Base-by-base conservation (phyloP, 2,888 invertebrate genomes). In the Ectemnius continuus region DNA sequence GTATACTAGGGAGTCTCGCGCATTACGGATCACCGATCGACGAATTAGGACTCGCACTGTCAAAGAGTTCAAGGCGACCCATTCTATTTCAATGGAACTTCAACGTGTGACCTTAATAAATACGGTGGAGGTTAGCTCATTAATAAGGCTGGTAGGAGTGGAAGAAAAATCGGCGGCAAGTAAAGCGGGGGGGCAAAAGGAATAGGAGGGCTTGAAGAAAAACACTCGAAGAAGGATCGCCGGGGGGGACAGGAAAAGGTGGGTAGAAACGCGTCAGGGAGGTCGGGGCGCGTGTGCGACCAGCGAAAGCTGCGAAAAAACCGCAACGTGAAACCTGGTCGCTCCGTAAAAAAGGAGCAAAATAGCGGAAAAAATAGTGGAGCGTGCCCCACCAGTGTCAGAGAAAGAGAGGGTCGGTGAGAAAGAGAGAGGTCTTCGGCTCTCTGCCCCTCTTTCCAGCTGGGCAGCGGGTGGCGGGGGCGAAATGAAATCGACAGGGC, bases 401-500 rank as follows among this genome's bases (percentile, higher is more conserved):
- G 52, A n/a, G 13, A 52, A 13, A 52, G 52, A 14, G 52, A 16
- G 52, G n/a, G 52, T 62, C 61, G 78, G 76, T 61, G 47, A 52
- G 36, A 36, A 11, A 36, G 36, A 36, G 36, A 36, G 36, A 36
- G 36, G 36, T 36, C 36, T 52, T 45, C 62, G 52, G 13, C 57
- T 48, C 46, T 67, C 56, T 47, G 36, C 36, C 36, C 36, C 36
- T 36, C 36, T 36, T 72, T 62, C 52, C 61, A 48, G 65, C 47
- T 48, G 73, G 70, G 8, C 52, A 61, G 61, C 36, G 61, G 60
- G 59, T 58, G 66, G 57, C 73, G 77, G 77, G 76, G 78, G 81
- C 78, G 82, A 86, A 89, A 87, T 84, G 88, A 88, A 89, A 89
- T 89, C 88, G 89, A 88, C 89, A 88, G 89, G 87, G 86, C 89